Evolutionary conservation across 1,140 invertebrate genomes (phyloP).

Genomic region (Zaprionus gabonicus): DNA sequence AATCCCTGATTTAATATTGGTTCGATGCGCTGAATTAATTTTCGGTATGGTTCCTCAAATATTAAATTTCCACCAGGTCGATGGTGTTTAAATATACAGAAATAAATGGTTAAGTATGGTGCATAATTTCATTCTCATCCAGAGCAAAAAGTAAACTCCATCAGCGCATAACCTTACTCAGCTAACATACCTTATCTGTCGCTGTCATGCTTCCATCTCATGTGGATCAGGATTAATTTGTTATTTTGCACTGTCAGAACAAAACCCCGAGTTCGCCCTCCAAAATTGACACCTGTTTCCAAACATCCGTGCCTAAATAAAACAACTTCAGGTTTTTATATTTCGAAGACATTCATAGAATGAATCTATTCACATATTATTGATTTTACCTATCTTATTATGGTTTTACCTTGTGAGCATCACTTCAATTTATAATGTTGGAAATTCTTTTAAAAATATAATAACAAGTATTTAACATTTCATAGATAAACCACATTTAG

Average conservation of each 20-base stretch:
- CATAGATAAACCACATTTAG: no score
- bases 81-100: no score
- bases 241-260: slow-evolving; percentile 32
- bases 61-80: neutral
- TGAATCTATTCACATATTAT: no score
- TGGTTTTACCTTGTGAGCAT: no score
- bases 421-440: no score
- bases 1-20: neutral
- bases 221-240: slow-evolving; percentile 34
- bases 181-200: neutral
- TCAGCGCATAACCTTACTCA: neutral
- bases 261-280: slow-evolving; percentile 22
- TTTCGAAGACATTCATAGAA: no score
- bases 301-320: slow-evolving; percentile 27
- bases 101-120: no score
- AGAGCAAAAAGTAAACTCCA: neutral
- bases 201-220: slow-evolving; percentile 24
- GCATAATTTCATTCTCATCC: no score
- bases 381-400: no score
- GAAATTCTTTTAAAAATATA: neutral
- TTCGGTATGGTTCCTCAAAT: neutral
- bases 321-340: no score
- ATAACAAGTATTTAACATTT: no score
- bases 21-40: neutral
- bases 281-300: slow-evolving; percentile 62